Evolutionary conservation across 2,797 vertebrate species (phyloP).

Genomic region (Pelobates cultripes): DNA sequence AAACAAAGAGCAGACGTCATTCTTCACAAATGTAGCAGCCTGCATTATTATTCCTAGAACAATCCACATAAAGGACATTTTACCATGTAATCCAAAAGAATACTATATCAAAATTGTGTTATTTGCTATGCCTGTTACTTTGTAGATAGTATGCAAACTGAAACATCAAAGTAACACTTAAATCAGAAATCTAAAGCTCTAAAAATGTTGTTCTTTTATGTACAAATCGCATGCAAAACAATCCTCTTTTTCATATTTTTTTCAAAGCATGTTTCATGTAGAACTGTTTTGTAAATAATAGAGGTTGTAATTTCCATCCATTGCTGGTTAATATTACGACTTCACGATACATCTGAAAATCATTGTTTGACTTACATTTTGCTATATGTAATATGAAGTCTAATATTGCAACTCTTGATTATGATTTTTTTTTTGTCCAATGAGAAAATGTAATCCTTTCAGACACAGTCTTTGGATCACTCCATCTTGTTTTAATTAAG

Average conservation of each 20-base stretch:
- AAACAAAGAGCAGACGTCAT: slow-evolving; percentile 26
- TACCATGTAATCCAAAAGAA: slow-evolving; percentile 55
- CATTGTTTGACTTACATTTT: slow-evolving; percentile 18
- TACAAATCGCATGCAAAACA: slow-evolving; percentile 50
- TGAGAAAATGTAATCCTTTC: too few species aligned
- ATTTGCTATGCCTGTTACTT: slow-evolving; percentile 54
- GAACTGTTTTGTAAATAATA: slow-evolving; percentile 31
- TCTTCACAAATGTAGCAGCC: slow-evolving; percentile 34
- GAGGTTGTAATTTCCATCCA: slow-evolving; percentile 20
- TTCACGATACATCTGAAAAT: slow-evolving; percentile 23
- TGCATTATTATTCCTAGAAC: slow-evolving; percentile 50
- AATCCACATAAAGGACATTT: slow-evolving; percentile 53
- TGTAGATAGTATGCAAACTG: slow-evolving; percentile 53
- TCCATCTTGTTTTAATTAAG: too few species aligned
- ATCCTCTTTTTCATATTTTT: slow-evolving; percentile 45
- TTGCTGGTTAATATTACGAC: slow-evolving; percentile 43
- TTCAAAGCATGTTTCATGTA: slow-evolving; percentile 33
- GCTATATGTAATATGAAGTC: background rate
- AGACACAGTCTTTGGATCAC: too few species aligned
- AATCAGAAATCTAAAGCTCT: slow-evolving; percentile 55
- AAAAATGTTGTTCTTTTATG: slow-evolving; percentile 53
- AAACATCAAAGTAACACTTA: slow-evolving; percentile 54
- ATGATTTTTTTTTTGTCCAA: too few species aligned
- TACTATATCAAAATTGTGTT: slow-evolving; percentile 52
- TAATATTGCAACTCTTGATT: background rate